Conservation (phyloP, 2,113 vertebrate genomes). For the Petroica traversi region DNA sequence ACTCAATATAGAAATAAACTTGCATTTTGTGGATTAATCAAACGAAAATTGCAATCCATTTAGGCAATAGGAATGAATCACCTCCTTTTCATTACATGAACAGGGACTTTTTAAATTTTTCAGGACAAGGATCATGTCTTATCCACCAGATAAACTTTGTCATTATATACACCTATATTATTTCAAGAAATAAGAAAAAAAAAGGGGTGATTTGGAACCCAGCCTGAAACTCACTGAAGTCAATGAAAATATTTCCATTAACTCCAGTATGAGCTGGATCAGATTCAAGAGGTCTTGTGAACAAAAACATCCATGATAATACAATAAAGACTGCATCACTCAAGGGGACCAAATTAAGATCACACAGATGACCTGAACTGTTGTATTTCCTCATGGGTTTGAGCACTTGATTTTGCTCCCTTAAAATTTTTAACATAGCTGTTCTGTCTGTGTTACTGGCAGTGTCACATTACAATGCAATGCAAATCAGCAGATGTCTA, state of each 20-base stretch:
- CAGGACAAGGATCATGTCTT: background rate
- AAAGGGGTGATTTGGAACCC: background rate
- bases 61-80: background rate
- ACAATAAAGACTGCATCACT: background rate
- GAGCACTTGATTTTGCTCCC: background rate
- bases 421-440: constrained; percentile 1
- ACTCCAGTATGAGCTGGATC: background rate
- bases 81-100: background rate
- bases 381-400: background rate
- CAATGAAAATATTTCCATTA: constrained; percentile 35
- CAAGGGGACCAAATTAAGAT: constrained; percentile 1
- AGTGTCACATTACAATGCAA: background rate
- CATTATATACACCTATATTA: constrained; percentile 24
- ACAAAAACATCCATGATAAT: constrained; percentile 5
- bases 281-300: constrained; percentile 22
- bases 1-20: background rate
- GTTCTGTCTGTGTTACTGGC: background rate
- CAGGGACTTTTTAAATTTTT: background rate
- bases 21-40: background rate
- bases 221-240: constrained; percentile 14
- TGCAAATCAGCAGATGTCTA: constrained; percentile 16
- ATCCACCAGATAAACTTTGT: constrained; percentile 15
- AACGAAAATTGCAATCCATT: background rate
- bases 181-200: constrained; percentile 6
- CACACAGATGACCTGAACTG: background rate